phyloP scores from a whole-genome alignment of 2,888 invertebrate genomes.

The Bellardia bayeri region DNA sequence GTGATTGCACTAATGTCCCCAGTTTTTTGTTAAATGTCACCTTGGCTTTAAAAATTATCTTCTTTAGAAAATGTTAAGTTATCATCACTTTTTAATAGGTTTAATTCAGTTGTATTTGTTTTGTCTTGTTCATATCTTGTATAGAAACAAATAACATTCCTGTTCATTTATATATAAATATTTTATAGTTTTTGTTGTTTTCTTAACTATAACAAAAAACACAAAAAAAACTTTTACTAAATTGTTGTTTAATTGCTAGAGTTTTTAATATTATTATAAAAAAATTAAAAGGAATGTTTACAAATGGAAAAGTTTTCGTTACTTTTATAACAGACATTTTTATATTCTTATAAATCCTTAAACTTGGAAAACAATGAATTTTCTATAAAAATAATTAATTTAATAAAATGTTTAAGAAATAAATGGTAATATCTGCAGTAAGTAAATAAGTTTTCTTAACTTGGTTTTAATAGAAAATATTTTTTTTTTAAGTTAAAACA shows the following conservation, averaged over 20 bases:
- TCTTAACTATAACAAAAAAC: constrained; percentile 14
- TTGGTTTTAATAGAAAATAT: too few species aligned
- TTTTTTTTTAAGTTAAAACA: too few species aligned
- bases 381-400: constrained; percentile 14
- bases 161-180: constrained; percentile 5
- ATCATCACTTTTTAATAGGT: constrained; percentile 14
- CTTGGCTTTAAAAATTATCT: too few species aligned
- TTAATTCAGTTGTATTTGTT: neutral
- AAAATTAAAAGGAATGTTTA: constrained; percentile 23
- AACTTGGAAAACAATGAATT: constrained; percentile 1
- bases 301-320: constrained; percentile 8
- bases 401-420: constrained; percentile 6
- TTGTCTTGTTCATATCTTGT: neutral
- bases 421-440: too few species aligned
- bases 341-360: constrained; percentile 24
- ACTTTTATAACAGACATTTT: constrained; percentile 4
- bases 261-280: constrained; percentile 65
- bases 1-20: too few species aligned
- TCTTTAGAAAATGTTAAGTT: neutral
- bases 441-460: too few species aligned
- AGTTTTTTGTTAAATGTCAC: too few species aligned
- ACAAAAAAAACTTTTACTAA: constrained; percentile 44
- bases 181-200: constrained; percentile 20
- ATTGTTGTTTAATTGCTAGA: constrained; percentile 68
- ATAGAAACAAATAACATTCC: neutral